Percentiles rank a stretch among this genome's conserved stretches.
phyloP scores from a whole-genome alignment of 1,140 invertebrate genomes.

The Drosophila ironensis region DNA sequence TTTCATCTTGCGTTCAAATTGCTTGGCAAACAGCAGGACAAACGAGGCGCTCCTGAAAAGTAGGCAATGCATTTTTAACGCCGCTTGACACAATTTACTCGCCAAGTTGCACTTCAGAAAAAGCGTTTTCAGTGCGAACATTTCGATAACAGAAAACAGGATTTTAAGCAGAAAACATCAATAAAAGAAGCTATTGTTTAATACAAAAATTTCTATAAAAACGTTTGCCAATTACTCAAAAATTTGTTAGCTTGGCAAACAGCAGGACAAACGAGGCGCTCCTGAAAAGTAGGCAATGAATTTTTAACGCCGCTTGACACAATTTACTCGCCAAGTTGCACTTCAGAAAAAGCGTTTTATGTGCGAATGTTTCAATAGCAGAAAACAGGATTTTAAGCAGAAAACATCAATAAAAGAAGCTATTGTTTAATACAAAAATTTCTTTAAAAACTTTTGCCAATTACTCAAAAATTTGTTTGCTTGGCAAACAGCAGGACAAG shows the following conservation, averaged over 20 bases:
- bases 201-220: too few species aligned
- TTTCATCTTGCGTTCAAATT: constrained; percentile 42
- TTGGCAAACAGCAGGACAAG: constrained; percentile 58
- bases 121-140: too few species aligned
- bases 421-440: too few species aligned
- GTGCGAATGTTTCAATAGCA: too few species aligned
- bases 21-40: constrained; percentile 59
- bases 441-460: too few species aligned
- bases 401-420: too few species aligned
- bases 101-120: not conserved
- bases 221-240: too few species aligned
- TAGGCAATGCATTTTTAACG: constrained; percentile 43
- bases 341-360: not conserved
- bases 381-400: too few species aligned
- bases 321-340: constrained; percentile 21
- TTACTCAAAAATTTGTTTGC: too few species aligned
- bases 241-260: constrained; percentile 65
- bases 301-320: constrained; percentile 50
- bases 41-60: constrained; percentile 17
- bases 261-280: constrained; percentile 35
- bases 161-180: too few species aligned
- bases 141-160: too few species aligned
- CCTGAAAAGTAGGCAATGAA: constrained; percentile 28
- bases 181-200: too few species aligned
- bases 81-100: constrained; percentile 45